Evolutionary conservation across 2,113 vertebrate species (phyloP), one percentile per base, ranked within the genome.

Genomic region (Chlamydotis undulata): DNA sequence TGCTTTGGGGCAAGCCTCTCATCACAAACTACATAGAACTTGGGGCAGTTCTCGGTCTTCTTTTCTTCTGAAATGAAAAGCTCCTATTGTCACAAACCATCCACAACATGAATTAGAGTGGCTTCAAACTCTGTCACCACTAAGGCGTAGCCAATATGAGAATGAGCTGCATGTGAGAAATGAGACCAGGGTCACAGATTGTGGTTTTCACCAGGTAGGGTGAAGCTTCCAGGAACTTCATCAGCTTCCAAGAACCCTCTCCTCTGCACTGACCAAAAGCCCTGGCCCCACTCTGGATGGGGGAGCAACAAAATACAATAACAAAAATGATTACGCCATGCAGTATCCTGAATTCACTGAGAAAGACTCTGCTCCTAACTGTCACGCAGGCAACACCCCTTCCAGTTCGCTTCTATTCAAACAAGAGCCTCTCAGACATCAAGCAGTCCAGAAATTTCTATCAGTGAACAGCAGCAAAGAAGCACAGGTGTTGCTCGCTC

Each of bases 131-230:
- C 39, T 35, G 10, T 31, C 65, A 28, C 23, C 1, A 2, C 71
- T 73, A 33, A 1, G 29, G 39, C 31, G 7, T 14, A 49, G 64
- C 22, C 53, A 52, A 26, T 10, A 4, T 28, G 29, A 76, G 18
- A 76, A 47, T 0, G 1, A 70, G 50, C 37, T 70, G 37, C 12
- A 45, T 3, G 8, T 41, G 57, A 82, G 64, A 82, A 71, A 49
- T 6, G 12, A 77, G 24, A 71, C 31, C 5, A 60, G 24, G 22
- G 19, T 77, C 1, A 0, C 4, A 12, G 1, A 0, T n/a, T 55
- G 28, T 39, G 24, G 17, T 45, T 87, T 76, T 31, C 21, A 67
- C 53, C 4, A 10, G 37, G 5, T 0, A 0, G 1, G 28, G 39
- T 59, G 41, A 43, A 43, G 41, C 41, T 43, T 43, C 14, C 41